A percentile compares a stretch with the other conserved stretches of the same genome.
Conservation (phyloP, 2,113 vertebrate species). For the Tenrec ecaudatus region DNA sequence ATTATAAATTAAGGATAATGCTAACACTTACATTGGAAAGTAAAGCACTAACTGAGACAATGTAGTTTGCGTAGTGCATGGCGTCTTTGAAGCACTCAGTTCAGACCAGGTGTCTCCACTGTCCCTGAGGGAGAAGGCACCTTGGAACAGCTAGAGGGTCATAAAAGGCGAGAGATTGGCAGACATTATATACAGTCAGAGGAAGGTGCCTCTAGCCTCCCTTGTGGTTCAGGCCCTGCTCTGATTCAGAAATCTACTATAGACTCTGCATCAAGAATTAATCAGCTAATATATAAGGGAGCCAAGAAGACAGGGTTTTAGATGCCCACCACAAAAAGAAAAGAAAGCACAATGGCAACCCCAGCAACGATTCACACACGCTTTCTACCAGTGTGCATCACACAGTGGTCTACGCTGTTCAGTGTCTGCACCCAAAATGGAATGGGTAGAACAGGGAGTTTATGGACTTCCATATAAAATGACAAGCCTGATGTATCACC, state of each 20-base stretch:
- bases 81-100: neutral
- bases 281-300: neutral
- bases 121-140: neutral
- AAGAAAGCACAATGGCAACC: neutral
- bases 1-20: neutral
- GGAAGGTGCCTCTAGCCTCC: neutral
- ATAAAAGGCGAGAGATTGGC: neutral
- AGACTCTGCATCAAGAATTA: slow-evolving; percentile 8
- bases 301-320: neutral
- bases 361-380: neutral
- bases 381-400: neutral
- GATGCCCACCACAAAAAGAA: neutral
- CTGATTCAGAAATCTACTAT: slow-evolving; percentile 5
- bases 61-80: neutral
- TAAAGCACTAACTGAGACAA: neutral
- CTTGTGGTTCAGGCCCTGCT: neutral
- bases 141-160: neutral
- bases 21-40: neutral
- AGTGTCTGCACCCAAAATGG: neutral
- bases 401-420: neutral
- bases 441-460: neutral
- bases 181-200: neutral
- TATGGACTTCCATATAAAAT: slow-evolving; percentile 61
- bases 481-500: slow-evolving; percentile 61
- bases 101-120: neutral